Base-by-base conservation (phyloP, 1,140 invertebrate genomes). In the Dendrolimus kikuchii region DNA sequence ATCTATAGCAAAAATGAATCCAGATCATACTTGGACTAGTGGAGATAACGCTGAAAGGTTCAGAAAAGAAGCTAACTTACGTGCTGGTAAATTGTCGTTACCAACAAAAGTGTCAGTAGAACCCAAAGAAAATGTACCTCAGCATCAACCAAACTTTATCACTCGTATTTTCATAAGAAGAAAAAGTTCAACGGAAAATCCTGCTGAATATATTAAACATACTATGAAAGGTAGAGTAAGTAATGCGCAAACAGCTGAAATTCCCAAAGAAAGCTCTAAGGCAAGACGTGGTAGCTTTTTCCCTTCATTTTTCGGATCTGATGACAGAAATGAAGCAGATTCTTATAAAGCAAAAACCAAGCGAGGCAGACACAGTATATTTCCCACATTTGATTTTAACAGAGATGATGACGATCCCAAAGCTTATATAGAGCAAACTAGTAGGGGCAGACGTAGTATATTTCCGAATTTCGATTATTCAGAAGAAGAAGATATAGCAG, bases 21-120 rank as follows among this genome's bases (percentile, higher is more conserved):
- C 89, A 49, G 91, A 92, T 38, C 88, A 89, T 70, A 93, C 92
- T 0, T 93, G 92, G 92, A 91, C 91, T 5, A 92, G 91, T 62
- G 88, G 89, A n/a, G 88, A 89, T 23, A 87, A 90, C 1, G 87
- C 89, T 4, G 87, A 87, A 45, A 91, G 90, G 61, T 89, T 89
- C 47, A 88, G 88, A 64, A 87, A 88, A 59, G 79, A 89, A 55
- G 89, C 89, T 57, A 89, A 79, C 55, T 60, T 76, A 46, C 68
- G 83, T 51, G 79, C 67, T 62, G 79, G 81, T 7, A 86, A 86
- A 57, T 60, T 84, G 47, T 86, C 83, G 6, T 52, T 86, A 10
- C 83, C 83, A 7, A 55, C 62, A 8, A 68, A 59, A 47, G 55
- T 65, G 10, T 37, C 55, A 10, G 49, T 65, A 37, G 41, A 49